Evolutionary conservation across 35 echinoderm and acorn worm species (phyloP), one percentile per base, ranked within the genome.

Genomic region (Stichopus chloronotus): DNA sequence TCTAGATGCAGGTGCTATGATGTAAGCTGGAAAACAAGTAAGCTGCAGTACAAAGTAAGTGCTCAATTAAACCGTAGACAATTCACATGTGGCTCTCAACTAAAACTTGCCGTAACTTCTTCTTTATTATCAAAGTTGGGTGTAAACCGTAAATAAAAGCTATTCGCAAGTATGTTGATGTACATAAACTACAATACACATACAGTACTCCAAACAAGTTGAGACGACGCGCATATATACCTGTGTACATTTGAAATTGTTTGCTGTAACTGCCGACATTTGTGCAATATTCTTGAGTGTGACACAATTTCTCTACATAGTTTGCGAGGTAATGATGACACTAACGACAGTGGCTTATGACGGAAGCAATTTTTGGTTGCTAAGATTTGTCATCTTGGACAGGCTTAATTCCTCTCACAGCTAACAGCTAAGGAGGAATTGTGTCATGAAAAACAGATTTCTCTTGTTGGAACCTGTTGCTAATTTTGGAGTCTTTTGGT

Each of bases 361-460:
- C 69, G 69, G 69, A 24, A 74, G 69, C 69, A 74, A 74, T 74
- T 74, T 74, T 74, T 74, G 69, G 69, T 74, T 74, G 69, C 69
- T 74, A 74, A 74, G 69, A 20, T 74, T 74, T 74, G 69, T 24
- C 69, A 14, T 74, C 69, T 74, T 19, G 69, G 7, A n/a, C 7
- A 20, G 19, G 19, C 61, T 65, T 74, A 72, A 19, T 20, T 74
- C 30, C 30, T 43, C 30, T 43, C 30, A 74, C 69, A n/a, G 19
- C 69, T 74, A 65, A 19, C 61, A 14, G 69, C 69, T 19, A 74
- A 19, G 69, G 6, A 20, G 19, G 69, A 74, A 16, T 74, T 74
- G 22, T 20, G n/a, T 7, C 17, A 74, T 20, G 20, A n/a, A n/a
- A 21, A n/a, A 74, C 19, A 74, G 19, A 24, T 74, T 74, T 14